Conservation (phyloP, 2,113 vertebrate species). For the Nansenia antarctica region DNA sequence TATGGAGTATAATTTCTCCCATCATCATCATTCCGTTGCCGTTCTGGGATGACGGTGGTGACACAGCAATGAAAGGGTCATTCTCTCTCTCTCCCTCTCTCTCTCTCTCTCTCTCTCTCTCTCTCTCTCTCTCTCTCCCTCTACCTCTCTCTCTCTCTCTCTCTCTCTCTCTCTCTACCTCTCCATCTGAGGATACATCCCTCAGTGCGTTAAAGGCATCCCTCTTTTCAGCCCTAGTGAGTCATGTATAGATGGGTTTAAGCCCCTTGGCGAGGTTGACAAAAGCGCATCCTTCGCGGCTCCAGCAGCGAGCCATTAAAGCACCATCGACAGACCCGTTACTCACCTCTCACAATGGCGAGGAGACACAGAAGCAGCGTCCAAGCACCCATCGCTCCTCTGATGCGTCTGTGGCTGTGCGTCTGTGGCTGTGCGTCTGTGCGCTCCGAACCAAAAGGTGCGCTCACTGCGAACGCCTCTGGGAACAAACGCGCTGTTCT, state of each 20-base stretch:
- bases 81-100: conserved; percentile 27
- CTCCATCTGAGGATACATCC: background rate
- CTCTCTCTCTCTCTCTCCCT: background rate
- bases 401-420: no score
- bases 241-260: conserved; percentile 1
- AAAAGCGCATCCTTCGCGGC: conserved; percentile 33
- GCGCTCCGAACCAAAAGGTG: conserved; percentile 56
- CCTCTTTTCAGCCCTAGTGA: background rate
- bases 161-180: background rate
- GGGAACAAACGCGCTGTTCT: conserved; percentile 10
- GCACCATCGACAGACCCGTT: conserved; percentile 28
- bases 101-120: background rate
- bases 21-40: conserved; percentile 29
- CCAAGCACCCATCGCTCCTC: conserved; percentile 56
- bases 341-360: conserved; percentile 78
- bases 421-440: no score
- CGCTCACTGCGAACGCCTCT: conserved; percentile 56
- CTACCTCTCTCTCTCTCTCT: conserved; percentile 8
- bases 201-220: background rate
- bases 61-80: conserved; percentile 52
- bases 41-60: conserved; percentile 52
- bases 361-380: conserved; percentile 68
- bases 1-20: conserved; percentile 23
- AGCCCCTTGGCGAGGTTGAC: conserved; percentile 33
- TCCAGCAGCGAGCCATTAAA: conserved; percentile 25